Conservation (phyloP, 2,888 invertebrate species). For the Conomelus anceps region DNA sequence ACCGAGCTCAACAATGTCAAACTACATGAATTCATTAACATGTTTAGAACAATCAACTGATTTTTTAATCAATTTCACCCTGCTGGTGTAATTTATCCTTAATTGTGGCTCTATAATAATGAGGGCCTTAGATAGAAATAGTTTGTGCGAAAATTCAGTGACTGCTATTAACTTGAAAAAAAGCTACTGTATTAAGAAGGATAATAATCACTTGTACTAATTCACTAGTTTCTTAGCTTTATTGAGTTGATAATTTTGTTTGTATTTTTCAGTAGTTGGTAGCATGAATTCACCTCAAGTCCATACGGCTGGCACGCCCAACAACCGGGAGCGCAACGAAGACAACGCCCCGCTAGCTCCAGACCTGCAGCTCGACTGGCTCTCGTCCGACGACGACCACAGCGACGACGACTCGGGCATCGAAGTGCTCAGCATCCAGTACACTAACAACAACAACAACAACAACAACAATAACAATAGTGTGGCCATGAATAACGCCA, state of each 20-base stretch:
- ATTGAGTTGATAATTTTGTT: neutral
- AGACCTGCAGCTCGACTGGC: constrained; percentile 71
- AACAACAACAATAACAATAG: constrained; percentile 16
- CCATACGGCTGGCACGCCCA: neutral
- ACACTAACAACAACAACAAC: constrained; percentile 25
- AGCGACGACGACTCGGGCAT: constrained; percentile 53
- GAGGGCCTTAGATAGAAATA: no score
- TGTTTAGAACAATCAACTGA: no score
- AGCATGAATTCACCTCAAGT: neutral
- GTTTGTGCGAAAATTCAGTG: no score
- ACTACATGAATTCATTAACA: no score
- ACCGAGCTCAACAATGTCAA: no score
- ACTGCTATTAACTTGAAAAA: no score
- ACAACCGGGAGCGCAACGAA: constrained; percentile 2
- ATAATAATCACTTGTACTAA: no score
- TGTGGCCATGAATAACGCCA: constrained; percentile 1
- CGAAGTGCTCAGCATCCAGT: constrained; percentile 42
- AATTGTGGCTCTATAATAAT: no score
- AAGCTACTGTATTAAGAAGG: no score
- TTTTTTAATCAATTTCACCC: no score
- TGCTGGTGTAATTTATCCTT: no score
- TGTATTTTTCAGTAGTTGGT: neutral
- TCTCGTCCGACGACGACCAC: constrained; percentile 53
- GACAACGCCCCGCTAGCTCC: constrained; percentile 55
- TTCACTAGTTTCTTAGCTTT: no score